Evolutionary conservation across 2,888 invertebrate genomes (phyloP).

Genomic region (Oithona nana): DNA sequence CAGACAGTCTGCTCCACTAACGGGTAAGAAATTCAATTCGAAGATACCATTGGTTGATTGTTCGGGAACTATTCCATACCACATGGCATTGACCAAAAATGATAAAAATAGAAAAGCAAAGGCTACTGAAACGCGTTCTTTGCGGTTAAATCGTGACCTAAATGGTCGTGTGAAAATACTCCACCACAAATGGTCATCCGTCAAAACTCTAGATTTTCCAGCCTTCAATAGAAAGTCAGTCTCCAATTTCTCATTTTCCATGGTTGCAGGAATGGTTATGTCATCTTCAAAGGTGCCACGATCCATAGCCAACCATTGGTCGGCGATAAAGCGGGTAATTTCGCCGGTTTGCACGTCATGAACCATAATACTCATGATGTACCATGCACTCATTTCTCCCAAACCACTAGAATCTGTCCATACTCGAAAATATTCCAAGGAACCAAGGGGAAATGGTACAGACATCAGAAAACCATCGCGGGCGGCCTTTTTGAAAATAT

Average conservation of each 20-base stretch:
- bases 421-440: slow-evolving; percentile 30
- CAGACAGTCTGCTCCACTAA: slow-evolving; percentile 25
- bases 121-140: slow-evolving; percentile 32
- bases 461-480: slow-evolving; percentile 29
- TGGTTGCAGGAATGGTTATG: not conserved
- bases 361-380: slow-evolving; percentile 28
- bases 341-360: slow-evolving; percentile 30
- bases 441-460: slow-evolving; percentile 28
- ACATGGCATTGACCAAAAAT: slow-evolving; percentile 35
- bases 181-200: slow-evolving; percentile 35
- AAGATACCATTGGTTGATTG: not conserved
- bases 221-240: not conserved
- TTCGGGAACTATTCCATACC: slow-evolving; percentile 26
- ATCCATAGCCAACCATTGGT: slow-evolving; percentile 32
- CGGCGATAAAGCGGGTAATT: slow-evolving; percentile 27
- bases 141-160: slow-evolving; percentile 31
- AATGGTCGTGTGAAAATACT: slow-evolving; percentile 33
- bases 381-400: slow-evolving; percentile 29
- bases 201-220: slow-evolving; percentile 23
- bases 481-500: slow-evolving; percentile 27
- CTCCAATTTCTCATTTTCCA: not conserved
- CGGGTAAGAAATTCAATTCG: not conserved
- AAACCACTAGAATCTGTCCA: slow-evolving; percentile 35
- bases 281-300: slow-evolving; percentile 24
- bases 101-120: slow-evolving; percentile 31